A percentile compares a stretch with the other conserved stretches of the same genome.
Conservation (phyloP, 35 echinoderm and acorn worm species). For the Apostichopus californicus region DNA sequence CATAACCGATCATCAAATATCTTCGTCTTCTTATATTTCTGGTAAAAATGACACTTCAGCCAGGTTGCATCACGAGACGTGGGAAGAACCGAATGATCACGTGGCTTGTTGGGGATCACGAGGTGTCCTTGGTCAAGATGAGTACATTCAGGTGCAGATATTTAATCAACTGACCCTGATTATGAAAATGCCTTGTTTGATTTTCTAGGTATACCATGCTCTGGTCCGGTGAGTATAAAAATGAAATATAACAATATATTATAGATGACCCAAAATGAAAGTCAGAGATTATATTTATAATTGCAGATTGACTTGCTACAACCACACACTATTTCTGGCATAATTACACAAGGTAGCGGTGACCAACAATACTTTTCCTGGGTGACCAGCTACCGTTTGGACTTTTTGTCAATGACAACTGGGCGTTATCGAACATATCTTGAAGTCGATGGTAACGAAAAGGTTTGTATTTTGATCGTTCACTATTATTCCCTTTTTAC, state of each 20-base stretch:
- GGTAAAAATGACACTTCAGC: not conserved
- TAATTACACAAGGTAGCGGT: constrained; percentile 81
- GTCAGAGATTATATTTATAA: not conserved
- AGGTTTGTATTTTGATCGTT: constrained; percentile 26
- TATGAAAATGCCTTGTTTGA: too few species aligned
- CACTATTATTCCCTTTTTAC: too few species aligned
- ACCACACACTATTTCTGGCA: constrained; percentile 68
- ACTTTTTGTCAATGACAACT: constrained; percentile 23
- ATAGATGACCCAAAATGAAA: too few species aligned
- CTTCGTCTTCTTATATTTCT: constrained; percentile 27
- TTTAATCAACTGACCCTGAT: too few species aligned
- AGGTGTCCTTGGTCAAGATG: constrained; percentile 28
- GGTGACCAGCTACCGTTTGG: constrained; percentile 57
- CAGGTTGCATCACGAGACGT: constrained; percentile 52
- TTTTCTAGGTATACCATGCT: too few species aligned
- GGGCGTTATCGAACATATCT: constrained; percentile 44
- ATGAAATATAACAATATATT: too few species aligned
- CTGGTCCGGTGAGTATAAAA: too few species aligned
- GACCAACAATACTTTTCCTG: constrained; percentile 43
- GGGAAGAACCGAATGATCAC: not conserved
- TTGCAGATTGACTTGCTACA: constrained; percentile 55
- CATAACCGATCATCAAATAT: constrained; percentile 51
- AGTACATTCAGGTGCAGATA: constrained; percentile 65
- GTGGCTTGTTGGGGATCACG: constrained; percentile 59
- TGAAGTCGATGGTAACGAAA: constrained; percentile 61